phyloP scores from a whole-genome alignment of 2,113 vertebrate genomes.

The Cygnus atratus region DNA sequence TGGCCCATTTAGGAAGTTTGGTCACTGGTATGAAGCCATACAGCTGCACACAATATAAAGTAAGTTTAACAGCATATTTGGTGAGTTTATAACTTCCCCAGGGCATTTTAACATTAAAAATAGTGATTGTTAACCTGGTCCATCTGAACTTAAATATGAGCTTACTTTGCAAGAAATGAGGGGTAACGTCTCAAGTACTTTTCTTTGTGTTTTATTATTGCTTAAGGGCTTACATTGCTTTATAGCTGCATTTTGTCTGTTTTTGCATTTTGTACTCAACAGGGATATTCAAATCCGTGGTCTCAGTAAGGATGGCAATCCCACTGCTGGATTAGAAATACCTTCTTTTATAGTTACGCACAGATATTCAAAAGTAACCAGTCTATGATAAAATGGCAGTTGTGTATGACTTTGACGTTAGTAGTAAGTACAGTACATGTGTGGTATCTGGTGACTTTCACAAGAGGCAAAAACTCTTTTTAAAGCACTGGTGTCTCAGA shows the following conservation, averaged over 20 bases:
- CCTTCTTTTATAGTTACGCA: background rate
- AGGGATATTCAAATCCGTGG: slow-evolving; percentile 5
- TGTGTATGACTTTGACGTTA: background rate
- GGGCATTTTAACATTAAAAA: slow-evolving; percentile 85
- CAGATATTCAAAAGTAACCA: background rate
- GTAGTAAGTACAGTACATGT: background rate
- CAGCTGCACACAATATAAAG: slow-evolving; percentile 85
- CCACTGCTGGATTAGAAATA: background rate
- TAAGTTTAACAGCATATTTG: slow-evolving; percentile 82
- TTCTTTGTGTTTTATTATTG: slow-evolving; percentile 73
- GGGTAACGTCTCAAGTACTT: slow-evolving; percentile 69
- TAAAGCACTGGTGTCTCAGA: background rate
- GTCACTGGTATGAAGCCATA: slow-evolving; percentile 80
- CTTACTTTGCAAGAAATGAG: slow-evolving; percentile 80
- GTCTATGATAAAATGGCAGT: background rate
- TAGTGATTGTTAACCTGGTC: slow-evolving; percentile 80
- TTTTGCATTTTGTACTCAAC: slow-evolving; percentile 65
- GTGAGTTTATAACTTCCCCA: slow-evolving; percentile 82
- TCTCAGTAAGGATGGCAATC: slow-evolving; percentile 15
- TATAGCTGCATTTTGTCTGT: slow-evolving; percentile 66
- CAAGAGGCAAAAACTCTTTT: background rate
- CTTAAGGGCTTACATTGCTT: slow-evolving; percentile 67
- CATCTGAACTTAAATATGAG: slow-evolving; percentile 81
- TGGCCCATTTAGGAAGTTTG: slow-evolving; percentile 75
- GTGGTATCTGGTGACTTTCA: background rate